Percentiles rank a stretch among this genome's conserved stretches.
Evolutionary conservation across 35 echinoderm and acorn worm genomes (phyloP).

Genomic region (Apostichopus californicus): DNA sequence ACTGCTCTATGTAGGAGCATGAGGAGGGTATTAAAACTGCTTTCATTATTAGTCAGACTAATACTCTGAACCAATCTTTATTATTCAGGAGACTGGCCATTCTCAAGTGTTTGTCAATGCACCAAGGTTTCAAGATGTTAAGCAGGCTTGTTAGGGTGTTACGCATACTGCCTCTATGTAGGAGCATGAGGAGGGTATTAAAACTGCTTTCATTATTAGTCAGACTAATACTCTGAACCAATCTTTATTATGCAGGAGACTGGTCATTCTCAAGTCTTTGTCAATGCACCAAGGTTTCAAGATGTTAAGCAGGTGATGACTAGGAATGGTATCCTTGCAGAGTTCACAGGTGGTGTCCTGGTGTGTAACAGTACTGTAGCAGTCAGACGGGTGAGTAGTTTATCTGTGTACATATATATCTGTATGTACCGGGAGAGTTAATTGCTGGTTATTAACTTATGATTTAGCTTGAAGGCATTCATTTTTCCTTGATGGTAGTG

Average conservation of each 20-base stretch:
- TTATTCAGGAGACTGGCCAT: slow-evolving; percentile 65
- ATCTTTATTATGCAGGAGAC: slow-evolving; percentile 37
- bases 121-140: slow-evolving; percentile 86
- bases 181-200: no score
- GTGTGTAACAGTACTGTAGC: slow-evolving; percentile 91
- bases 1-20: no score
- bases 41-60: no score
- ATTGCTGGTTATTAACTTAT: no score
- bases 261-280: slow-evolving; percentile 84
- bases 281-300: slow-evolving; percentile 90
- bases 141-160: no score
- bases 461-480: no score
- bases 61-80: not conserved
- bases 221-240: not conserved
- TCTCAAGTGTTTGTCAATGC: slow-evolving; percentile 90
- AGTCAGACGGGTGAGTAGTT: slow-evolving; percentile 91
- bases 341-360: slow-evolving; percentile 84
- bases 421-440: no score
- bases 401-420: not conserved
- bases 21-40: no score
- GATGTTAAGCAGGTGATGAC: slow-evolving; percentile 88
- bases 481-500: no score
- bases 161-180: no score
- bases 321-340: slow-evolving; percentile 86
- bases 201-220: not conserved